Percentiles rank a stretch among this genome's conserved stretches.
Evolutionary conservation across 2,113 vertebrate genomes (phyloP).

Genomic region (Microtus richardsoni): DNA sequence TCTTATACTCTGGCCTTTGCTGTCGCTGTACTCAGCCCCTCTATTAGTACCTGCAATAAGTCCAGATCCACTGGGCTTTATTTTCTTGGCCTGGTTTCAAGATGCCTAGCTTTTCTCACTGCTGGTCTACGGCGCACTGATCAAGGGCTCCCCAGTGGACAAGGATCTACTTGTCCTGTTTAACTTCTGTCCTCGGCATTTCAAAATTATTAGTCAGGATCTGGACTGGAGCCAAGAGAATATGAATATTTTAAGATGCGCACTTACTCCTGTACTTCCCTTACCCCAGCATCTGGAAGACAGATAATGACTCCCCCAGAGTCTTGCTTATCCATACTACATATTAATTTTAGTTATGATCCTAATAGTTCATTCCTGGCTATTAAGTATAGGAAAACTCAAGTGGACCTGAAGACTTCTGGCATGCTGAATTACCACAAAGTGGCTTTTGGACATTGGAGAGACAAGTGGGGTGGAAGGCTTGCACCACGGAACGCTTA

Average conservation of each 20-base stretch:
- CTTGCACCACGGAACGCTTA: neutral
- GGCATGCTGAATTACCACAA: constrained; percentile 61
- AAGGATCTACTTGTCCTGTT: constrained; percentile 85
- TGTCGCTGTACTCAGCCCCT: constrained; percentile 58
- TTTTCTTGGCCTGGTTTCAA: constrained; percentile 80
- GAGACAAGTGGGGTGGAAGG: neutral
- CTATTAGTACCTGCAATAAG: constrained; percentile 72
- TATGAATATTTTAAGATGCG: constrained; percentile 81
- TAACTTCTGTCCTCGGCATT: constrained; percentile 88
- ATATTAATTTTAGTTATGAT: constrained; percentile 80
- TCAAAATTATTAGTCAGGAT: constrained; percentile 87
- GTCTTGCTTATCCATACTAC: constrained; percentile 78
- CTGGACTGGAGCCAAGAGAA: constrained; percentile 86
- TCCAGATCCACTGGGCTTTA: constrained; percentile 72
- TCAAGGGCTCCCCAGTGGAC: constrained; percentile 84
- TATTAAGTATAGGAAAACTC: constrained; percentile 53
- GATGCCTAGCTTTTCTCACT: constrained; percentile 76
- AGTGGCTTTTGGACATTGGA: constrained; percentile 40
- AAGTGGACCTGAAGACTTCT: constrained; percentile 58
- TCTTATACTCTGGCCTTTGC: constrained; percentile 21
- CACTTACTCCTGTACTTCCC: constrained; percentile 81
- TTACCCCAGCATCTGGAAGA: constrained; percentile 85
- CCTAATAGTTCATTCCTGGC: constrained; percentile 76
- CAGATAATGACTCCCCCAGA: constrained; percentile 86
- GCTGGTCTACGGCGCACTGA: constrained; percentile 72